Percentiles rank a stretch among this genome's conserved stretches.
Conservation (phyloP, 2,888 invertebrate species). For the Strigamia transsilvanica region DNA sequence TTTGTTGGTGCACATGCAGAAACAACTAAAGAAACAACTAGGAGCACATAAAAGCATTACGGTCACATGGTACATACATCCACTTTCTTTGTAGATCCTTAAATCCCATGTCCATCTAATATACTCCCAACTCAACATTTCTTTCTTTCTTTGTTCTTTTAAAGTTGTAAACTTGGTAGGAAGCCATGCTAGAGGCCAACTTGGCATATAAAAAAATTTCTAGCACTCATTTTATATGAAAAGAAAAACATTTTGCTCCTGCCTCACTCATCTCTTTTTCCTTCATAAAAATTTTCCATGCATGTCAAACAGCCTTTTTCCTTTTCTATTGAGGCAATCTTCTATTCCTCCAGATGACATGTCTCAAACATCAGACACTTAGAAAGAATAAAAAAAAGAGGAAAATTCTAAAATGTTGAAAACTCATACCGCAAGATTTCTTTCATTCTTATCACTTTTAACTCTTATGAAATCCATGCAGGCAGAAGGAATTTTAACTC, state of each 20-base stretch:
- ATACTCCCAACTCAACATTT: not conserved
- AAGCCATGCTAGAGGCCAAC: constrained; percentile 1
- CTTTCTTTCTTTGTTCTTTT: not conserved
- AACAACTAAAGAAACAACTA: too few species aligned
- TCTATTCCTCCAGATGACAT: not conserved
- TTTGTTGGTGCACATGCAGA: too few species aligned
- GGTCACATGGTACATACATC: not conserved
- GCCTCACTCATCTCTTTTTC: constrained; percentile 8
- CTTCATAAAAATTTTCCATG: constrained; percentile 8
- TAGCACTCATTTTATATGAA: not conserved
- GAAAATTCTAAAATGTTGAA: not conserved
- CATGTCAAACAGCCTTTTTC: constrained; percentile 8
- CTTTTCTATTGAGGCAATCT: constrained; percentile 3
- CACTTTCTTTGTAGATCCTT: not conserved
- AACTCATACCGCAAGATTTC: not conserved
- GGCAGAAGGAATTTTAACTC: not conserved
- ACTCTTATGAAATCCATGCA: not conserved
- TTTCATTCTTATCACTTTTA: not conserved
- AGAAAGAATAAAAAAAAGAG: not conserved
- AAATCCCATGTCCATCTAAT: not conserved
- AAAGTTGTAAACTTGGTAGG: not conserved
- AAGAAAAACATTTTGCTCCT: constrained; percentile 8
- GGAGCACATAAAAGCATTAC: too few species aligned
- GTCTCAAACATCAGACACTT: constrained; percentile 2
- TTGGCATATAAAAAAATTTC: not conserved